Evolutionary conservation across 2,113 vertebrate genomes (phyloP).

Genomic region (Anhinga anhinga): DNA sequence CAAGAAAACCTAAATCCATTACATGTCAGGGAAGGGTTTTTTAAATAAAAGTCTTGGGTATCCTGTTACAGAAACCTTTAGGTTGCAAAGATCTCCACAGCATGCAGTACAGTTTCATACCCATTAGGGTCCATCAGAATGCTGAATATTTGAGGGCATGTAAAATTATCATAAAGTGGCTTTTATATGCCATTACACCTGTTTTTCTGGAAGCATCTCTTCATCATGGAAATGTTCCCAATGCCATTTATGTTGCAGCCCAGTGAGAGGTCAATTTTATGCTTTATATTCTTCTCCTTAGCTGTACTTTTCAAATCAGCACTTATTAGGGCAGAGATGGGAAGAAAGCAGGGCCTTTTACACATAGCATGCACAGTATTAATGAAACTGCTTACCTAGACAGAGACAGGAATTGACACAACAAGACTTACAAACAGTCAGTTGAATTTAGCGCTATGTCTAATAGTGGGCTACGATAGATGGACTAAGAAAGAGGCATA

Average conservation of each 20-base stretch:
- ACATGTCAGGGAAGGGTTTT: background rate
- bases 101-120: background rate
- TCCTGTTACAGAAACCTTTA: background rate
- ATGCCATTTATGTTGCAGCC: background rate
- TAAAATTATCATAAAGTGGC: background rate
- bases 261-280: background rate
- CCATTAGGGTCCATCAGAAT: background rate
- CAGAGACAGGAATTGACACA: background rate
- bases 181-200: slow-evolving; percentile 15
- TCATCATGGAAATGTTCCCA: background rate
- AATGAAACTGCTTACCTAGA: background rate
- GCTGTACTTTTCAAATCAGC: background rate
- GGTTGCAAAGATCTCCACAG: background rate
- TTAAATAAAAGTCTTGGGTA: background rate
- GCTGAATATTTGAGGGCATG: background rate
- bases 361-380: background rate
- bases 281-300: background rate
- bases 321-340: background rate
- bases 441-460: background rate
- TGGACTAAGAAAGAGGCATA: background rate
- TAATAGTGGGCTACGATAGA: background rate
- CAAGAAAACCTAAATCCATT: background rate
- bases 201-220: background rate
- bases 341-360: background rate
- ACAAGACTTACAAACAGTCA: background rate